Base-by-base conservation (phyloP, 2,797 vertebrate genomes). In the Nyctalus aviator region DNA sequence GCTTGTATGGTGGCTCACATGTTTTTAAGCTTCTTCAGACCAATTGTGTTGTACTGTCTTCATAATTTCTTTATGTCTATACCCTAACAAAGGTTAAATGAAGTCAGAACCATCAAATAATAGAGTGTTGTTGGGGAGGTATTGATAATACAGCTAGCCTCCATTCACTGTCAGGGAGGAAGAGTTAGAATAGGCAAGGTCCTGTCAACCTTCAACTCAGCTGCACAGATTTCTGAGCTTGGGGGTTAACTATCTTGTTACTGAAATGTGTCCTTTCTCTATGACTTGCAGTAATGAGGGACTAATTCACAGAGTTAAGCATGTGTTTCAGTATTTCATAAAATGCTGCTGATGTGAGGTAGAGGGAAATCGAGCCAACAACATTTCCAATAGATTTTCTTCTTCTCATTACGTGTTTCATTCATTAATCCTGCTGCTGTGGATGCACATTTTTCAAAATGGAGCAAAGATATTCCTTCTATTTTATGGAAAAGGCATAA, bases 51-150 rank as follows among this genome's bases (percentile, higher is more conserved):
- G 0, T 59, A 13, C 7, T 55, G 2, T 23, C n/a, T 89, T 57
- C 1, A 35, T n/a, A 68, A 66, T 73, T 3, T 62, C 64, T 14
- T 82, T 30, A 48, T 72, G 50, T 53, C 48, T 69, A 3, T 0
- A 10, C 13, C 5, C 46, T 23, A 2, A n/a, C 41, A 59, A 27
- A 82, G 86, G 71, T 62, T 76, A 15, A 91, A 96, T 94, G 68
- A 69, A 78, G 79, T 86, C 12, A 88, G 27, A 50, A 37, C 3
- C 75, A 93, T 96, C 83, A 93, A 95, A 96, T 94, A 87, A 95
- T 84, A 91, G 85, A 96, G 83, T 53, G n/a, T 18, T 87, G 69
- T 55, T 90, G 64, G 46, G 75, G 1, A 75, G 64, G 14, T 81
- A 30, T 77, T 95, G 93, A 87, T 84, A 57, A 88, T 78, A 37